Percentiles rank a stretch among this genome's conserved stretches.
Conservation (phyloP, 2,797 vertebrate species). For the Falco columbarius region DNA sequence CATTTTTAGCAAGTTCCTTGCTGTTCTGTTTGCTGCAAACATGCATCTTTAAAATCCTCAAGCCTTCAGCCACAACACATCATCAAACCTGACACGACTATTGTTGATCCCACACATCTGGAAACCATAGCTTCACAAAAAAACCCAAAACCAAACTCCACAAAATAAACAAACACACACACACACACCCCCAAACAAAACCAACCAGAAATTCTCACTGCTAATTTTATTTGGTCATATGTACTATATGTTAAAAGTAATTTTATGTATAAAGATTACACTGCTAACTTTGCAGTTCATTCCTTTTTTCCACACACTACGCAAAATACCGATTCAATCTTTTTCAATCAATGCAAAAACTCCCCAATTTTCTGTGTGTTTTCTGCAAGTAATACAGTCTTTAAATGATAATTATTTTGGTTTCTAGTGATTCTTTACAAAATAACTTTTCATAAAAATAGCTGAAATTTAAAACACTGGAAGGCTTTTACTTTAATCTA, state of each 20-base stretch:
- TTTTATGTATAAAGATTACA: background rate
- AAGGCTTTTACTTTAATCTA: background rate
- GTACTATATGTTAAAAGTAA: background rate
- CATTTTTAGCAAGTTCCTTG: background rate
- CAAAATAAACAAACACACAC: background rate
- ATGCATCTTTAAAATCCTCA: background rate
- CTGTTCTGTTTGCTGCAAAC: background rate
- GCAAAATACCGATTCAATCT: background rate
- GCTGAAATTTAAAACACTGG: background rate
- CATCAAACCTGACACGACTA: background rate
- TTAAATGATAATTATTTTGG: background rate
- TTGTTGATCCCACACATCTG: background rate
- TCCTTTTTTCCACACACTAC: background rate
- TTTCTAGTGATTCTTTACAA: background rate
- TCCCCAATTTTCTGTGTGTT: rapidly evolving
- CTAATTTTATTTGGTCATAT: background rate
- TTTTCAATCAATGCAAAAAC: background rate
- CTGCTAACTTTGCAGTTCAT: background rate
- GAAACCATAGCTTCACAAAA: background rate
- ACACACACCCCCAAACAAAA: background rate
- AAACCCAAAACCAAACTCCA: background rate
- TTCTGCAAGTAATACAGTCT: background rate
- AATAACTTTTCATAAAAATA: background rate
- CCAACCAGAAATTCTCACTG: background rate
- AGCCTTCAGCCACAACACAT: background rate